Base-by-base conservation (phyloP, 2,888 invertebrate species). In the Stenurella melanura region DNA sequence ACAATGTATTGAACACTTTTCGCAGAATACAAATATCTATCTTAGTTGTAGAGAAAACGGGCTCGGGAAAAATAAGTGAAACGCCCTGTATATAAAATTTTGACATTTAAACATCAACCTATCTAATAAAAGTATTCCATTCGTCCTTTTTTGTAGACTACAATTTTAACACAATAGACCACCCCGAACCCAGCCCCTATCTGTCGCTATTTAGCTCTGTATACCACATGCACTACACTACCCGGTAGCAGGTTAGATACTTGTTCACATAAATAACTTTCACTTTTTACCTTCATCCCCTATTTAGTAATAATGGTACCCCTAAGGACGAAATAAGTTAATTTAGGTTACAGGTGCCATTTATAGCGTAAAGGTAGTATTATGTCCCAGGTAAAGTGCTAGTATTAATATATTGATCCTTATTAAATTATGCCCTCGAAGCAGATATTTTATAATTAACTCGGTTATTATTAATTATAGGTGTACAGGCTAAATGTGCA, bases 361-460 rank as follows among this genome's bases (percentile, higher is more conserved):
- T 78, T 78, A 78, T 78, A 69, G 78, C 77, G 71, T 70, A 66
- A 80, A 76, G 75, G 74, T 61, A 78, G 75, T 67, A 78, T 76
- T 78, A 80, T 69, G 64, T 79, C 70, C 57, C 77, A 67, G 26
- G 64, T 75, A 77, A 77, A 76, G 78, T 75, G 69, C 42, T 66
- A 79, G 79, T 78, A 78, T 81, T 80, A 81, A 78, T 79, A 80
- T 81, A 81, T 81, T 81, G 81, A 81, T 81, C 81, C 81, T 81
- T 80, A 80, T 80, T 81, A 81, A 81, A 80, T 81, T 81, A 81
- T 80, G 76, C 42, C 57, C 69, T 38, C 5, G 30, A 69, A 69
- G 58, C 69, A 69, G 26, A 69, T 57, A 69, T 68, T 54, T 68
- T 58, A 57, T 57, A 69, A 69, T 69, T 69, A 69, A 57, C 69